A percentile compares a stretch with the other conserved stretches of the same genome.
These are phyloP conservation scores for Rambutsinella grinnellia DNA, from an alignment of 2,888 invertebrate genomes.

Conservation along the genomic window DNA sequence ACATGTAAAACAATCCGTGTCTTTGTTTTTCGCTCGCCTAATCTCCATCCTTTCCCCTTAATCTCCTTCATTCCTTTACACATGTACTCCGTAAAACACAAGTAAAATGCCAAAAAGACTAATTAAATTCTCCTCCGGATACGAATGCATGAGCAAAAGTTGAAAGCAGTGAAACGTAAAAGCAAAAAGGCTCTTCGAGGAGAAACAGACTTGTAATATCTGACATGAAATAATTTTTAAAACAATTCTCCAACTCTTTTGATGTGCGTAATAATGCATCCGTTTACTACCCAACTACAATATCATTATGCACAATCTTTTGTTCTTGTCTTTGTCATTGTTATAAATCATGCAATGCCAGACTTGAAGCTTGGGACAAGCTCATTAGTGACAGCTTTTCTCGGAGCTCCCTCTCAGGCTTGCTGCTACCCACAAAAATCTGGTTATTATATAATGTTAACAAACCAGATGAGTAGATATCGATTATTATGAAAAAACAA, in stretches of 20 bases:
- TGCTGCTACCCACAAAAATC: neutral
- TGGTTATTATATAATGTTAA: neutral
- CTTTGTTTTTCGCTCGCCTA: neutral
- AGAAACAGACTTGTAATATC: too few relatives aligned
- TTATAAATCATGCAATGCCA: neutral
- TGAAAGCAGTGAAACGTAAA: neutral
- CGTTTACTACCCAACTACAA: slow-evolving; percentile 17
- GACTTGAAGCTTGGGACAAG: slow-evolving; percentile 1
- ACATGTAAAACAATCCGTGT: neutral
- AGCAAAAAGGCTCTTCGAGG: too few relatives aligned
- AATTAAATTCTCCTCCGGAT: too few relatives aligned
- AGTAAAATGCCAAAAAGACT: slow-evolving; percentile 28
- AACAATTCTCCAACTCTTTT: neutral
- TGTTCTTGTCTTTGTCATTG: slow-evolving; percentile 28
- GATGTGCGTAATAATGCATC: neutral
- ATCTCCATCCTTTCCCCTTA: too few relatives aligned
- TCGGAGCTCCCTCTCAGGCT: slow-evolving; percentile 23
- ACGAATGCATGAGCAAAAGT: neutral
- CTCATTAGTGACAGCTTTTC: slow-evolving; percentile 54
- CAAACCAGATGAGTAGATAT: neutral
- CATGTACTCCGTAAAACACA: too few relatives aligned
- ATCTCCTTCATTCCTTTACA: too few relatives aligned
- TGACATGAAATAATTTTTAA: too few relatives aligned
- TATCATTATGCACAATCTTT: slow-evolving; percentile 47
- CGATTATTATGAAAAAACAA: too few relatives aligned